phyloP scores from a whole-genome alignment of 2,113 vertebrate species.

The Tupaia tana region DNA sequence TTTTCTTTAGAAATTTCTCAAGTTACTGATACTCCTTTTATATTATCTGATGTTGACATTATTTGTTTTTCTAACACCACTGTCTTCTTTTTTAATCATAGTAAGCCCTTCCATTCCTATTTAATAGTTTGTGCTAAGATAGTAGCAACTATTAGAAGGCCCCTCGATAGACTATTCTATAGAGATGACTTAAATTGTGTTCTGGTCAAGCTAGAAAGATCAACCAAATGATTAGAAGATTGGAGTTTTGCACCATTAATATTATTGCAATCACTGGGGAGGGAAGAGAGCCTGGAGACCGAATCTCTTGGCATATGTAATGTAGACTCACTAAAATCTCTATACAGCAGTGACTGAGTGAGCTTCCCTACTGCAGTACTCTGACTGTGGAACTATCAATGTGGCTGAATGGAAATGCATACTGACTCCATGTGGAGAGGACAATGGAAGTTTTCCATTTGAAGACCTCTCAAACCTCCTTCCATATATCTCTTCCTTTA shows the following conservation, averaged over 20 bases:
- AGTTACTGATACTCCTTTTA: background rate
- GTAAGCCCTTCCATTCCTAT: background rate
- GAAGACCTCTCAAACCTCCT: background rate
- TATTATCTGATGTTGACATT: background rate
- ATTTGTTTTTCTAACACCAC: background rate
- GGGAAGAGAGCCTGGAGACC: rapidly evolving
- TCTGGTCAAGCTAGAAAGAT: background rate
- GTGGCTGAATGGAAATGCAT: background rate
- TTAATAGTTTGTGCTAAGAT: background rate
- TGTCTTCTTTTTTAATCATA: background rate
- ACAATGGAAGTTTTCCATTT: background rate
- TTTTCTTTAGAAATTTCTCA: background rate
- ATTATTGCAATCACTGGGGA: background rate
- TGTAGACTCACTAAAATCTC: background rate
- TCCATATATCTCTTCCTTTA: background rate
- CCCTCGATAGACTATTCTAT: background rate
- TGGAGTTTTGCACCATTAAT: background rate
- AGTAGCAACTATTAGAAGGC: background rate
- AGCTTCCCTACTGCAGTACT: background rate
- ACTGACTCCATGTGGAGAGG: background rate
- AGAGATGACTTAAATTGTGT: background rate
- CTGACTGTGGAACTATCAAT: background rate
- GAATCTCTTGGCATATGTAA: background rate
- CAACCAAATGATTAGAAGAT: background rate
- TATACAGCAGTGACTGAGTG: background rate